Evolutionary conservation across 2,113 vertebrate species (phyloP).

Genomic region (Psophia crepitans): DNA sequence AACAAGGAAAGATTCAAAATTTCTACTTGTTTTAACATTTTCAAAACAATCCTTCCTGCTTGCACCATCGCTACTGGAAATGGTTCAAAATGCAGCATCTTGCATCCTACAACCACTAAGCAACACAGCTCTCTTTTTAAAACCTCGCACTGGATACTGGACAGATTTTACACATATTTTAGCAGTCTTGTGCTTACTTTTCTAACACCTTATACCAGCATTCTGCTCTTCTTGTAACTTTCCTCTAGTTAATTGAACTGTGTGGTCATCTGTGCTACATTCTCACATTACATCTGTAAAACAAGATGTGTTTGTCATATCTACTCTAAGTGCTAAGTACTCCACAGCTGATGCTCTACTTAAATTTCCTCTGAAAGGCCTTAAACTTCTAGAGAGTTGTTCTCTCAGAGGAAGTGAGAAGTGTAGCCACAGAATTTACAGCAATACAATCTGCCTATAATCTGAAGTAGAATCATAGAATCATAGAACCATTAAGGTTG

Average conservation of each 20-base stretch:
- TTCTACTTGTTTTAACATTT: background rate
- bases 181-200: background rate
- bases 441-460: background rate
- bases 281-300: background rate
- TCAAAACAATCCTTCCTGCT: background rate
- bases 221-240: background rate
- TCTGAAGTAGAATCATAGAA: no score
- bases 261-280: background rate
- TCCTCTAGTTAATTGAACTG: background rate
- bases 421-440: background rate
- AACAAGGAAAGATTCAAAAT: background rate
- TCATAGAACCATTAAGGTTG: no score
- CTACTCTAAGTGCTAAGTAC: accelerated
- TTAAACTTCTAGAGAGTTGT: background rate
- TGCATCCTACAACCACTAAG: background rate
- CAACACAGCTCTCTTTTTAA: background rate
- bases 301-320: background rate
- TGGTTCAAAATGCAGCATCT: background rate
- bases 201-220: background rate
- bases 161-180: background rate
- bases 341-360: background rate
- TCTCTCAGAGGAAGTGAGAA: background rate
- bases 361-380: background rate
- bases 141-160: background rate
- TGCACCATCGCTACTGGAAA: background rate